Base-by-base conservation (phyloP, 2,113 vertebrate genomes). In the Anguilla rostrata region DNA sequence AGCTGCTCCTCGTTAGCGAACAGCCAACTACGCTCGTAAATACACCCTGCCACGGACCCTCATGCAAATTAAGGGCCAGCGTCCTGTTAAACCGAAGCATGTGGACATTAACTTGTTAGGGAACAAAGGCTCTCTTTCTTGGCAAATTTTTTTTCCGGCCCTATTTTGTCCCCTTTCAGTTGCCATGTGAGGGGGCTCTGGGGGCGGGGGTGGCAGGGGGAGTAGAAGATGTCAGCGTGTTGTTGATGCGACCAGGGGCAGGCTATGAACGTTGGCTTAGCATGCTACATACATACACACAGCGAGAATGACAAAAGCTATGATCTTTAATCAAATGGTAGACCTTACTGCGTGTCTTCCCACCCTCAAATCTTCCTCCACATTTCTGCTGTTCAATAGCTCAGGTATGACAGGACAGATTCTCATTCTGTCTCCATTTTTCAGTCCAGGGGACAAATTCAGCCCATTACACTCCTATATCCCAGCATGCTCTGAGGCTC, bases 1-100 rank as follows among this genome's bases (percentile, higher is more conserved):
- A 82, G 81, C 81, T 56, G 81, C 22, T 82, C 43, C 81, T 53
- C 81, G 49, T 82, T 82, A 82, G 81, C 81, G 22, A 26, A 29
- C 22, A 43, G 40, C 43, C 8, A 43, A 29, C 43, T 34, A 26
- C 9, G 12, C 81, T 82, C 20, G 81, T 82, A 53, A 82, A 82
- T 82, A 46, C 9, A 16, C 81, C 49, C 43, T 53, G n/a, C n/a
- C 26, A 26, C 16, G 71, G 71, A n/a, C 71, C 71, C 71, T 34
- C 71, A 75, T 75, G n/a, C 71, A 81, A 81, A 46, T 43, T 11
- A 81, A 20, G 49, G 26, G n/a, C 81, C 43, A 29, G 43, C 43
- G n/a, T n/a, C 46, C 49, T 14, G 81, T 56, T 53, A 82, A 82
- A 53, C 40, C n/a, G 43, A 82, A 53, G 46, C 43, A 82, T 53